Percentiles rank a stretch among this genome's conserved stretches.
Conservation (phyloP, 35 echinoderm and acorn worm genomes). For the Ophioderma brevispina region DNA sequence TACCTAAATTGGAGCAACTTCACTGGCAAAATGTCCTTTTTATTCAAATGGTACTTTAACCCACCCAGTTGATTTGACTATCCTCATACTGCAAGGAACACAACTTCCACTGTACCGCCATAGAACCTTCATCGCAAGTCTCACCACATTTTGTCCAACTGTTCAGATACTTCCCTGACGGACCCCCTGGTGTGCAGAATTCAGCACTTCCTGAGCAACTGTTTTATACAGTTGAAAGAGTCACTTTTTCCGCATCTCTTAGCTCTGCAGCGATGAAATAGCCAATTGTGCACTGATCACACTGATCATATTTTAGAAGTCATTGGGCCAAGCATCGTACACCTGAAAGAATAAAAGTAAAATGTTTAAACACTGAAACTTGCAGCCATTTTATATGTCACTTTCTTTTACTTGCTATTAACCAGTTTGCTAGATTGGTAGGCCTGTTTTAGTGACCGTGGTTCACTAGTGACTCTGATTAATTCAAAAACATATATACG, state of each 20-base stretch:
- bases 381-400: neutral
- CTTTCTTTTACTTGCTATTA: too few species aligned
- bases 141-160: constrained; percentile 41
- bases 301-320: constrained; percentile 67
- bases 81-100: constrained; percentile 72
- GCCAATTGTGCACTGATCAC: constrained; percentile 32
- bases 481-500: neutral
- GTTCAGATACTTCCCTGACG: constrained; percentile 32
- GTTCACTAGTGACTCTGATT: too few species aligned
- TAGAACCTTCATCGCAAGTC: constrained; percentile 64
- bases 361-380: neutral
- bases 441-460: too few species aligned
- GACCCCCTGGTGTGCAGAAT: constrained; percentile 47
- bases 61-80: too few species aligned
- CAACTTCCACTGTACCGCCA: constrained; percentile 39
- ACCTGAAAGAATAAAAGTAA: constrained; percentile 28
- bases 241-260: constrained; percentile 67
- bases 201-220: constrained; percentile 39
- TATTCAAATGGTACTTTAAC: too few species aligned
- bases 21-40: too few species aligned
- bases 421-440: too few species aligned
- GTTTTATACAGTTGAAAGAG: constrained; percentile 48
- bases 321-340: constrained; percentile 78
- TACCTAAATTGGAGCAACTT: too few species aligned
- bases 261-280: constrained; percentile 28